These are phyloP conservation scores for Alviniconcha marisindica DNA, from an alignment of 1,140 invertebrate genomes.

Conservation along the genomic window DNA sequence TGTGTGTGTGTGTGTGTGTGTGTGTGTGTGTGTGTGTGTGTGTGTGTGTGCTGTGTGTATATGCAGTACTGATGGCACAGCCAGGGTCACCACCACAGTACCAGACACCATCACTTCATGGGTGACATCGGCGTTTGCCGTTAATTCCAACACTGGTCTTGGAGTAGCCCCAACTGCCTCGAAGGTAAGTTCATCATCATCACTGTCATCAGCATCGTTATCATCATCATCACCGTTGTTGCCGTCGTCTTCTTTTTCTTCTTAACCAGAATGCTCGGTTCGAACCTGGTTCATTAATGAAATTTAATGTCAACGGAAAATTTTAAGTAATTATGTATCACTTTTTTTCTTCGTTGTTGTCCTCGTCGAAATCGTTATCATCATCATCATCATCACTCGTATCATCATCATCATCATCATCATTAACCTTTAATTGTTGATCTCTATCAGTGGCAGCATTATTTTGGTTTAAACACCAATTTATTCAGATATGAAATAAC, in stretches of 20 bases:
- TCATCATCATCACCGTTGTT: background rate
- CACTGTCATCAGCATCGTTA: conserved; percentile 1
- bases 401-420: background rate
- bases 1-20: background rate
- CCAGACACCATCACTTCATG: conserved; percentile 96
- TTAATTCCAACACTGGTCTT: conserved; percentile 89
- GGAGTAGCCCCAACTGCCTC: conserved; percentile 79
- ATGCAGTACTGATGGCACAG: conserved; percentile 46
- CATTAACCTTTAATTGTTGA: too few relatives aligned
- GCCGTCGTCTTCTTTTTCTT: too few relatives aligned
- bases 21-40: conserved; percentile 47
- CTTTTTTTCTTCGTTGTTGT: too few relatives aligned
- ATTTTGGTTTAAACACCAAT: too few relatives aligned
- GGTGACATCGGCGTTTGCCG: conserved; percentile 94
- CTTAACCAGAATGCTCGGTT: background rate
- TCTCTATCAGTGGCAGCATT: too few relatives aligned
- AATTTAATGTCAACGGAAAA: too few relatives aligned
- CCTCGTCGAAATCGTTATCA: background rate
- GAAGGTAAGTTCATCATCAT: too few relatives aligned
- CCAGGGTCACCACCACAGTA: conserved; percentile 79
- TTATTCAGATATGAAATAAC: too few relatives aligned
- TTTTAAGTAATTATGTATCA: too few relatives aligned
- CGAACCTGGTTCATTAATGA: too few relatives aligned
- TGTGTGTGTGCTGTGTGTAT: conserved; percentile 1
- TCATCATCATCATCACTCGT: background rate